Evolutionary conservation across 2,797 vertebrate species (phyloP).

Genomic region (Phataginus tetradactyla): DNA sequence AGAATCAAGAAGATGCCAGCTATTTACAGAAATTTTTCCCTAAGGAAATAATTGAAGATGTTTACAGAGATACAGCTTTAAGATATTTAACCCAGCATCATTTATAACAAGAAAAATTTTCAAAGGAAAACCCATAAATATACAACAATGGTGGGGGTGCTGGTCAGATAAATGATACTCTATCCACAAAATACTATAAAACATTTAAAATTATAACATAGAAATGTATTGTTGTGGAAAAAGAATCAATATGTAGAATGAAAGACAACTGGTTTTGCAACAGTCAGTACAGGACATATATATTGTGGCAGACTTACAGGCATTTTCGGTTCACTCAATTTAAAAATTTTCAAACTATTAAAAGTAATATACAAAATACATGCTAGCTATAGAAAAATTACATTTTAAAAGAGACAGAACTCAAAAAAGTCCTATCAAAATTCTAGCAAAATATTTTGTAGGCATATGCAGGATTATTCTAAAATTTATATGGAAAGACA

Average conservation of each 20-base stretch:
- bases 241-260: background rate
- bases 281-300: background rate
- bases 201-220: background rate
- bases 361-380: background rate
- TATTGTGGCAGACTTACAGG: background rate
- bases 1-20: background rate
- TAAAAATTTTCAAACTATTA: background rate
- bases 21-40: background rate
- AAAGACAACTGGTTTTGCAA: background rate
- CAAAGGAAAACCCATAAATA: background rate
- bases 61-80: constrained; percentile 28
- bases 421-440: background rate
- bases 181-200: background rate
- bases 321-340: background rate
- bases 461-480: background rate
- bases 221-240: background rate
- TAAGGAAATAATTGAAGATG: background rate
- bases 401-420: background rate
- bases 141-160: background rate
- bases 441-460: background rate
- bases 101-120: background rate
- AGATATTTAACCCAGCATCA: background rate
- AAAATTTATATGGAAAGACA: background rate
- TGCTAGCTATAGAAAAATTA: background rate
- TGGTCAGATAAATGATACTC: background rate